phyloP scores from a whole-genome alignment of 2,113 vertebrate species.

The Silurus glanis region DNA sequence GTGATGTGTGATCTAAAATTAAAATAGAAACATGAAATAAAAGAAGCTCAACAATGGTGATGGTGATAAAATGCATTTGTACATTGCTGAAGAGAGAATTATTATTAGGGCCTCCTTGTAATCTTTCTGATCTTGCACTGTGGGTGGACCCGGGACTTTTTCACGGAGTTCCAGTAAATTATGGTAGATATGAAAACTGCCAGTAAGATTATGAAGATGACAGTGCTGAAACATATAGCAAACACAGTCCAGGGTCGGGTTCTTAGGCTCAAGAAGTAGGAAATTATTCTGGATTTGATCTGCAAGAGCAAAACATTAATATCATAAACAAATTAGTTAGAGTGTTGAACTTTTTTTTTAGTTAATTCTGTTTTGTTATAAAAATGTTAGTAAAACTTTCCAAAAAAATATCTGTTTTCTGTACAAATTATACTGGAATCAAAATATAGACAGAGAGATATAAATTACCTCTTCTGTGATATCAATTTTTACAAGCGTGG shows the following conservation, averaged over 20 bases:
- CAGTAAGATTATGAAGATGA: slow-evolving; percentile 79
- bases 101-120: slow-evolving; percentile 76
- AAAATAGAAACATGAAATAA: background rate
- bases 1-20: slow-evolving; percentile 49
- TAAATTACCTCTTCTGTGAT: slow-evolving; percentile 91
- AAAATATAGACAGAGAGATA: background rate
- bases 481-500: slow-evolving; percentile 90
- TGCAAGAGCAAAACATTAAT: slow-evolving; percentile 75
- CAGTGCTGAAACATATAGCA: slow-evolving; percentile 82
- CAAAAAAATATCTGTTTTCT: background rate
- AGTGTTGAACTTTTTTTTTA: background rate
- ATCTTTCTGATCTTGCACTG: slow-evolving; percentile 91
- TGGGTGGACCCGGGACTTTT: slow-evolving; percentile 82
- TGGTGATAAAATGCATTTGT: slow-evolving; percentile 38
- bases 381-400: background rate
- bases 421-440: background rate
- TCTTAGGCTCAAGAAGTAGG: slow-evolving; percentile 87
- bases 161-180: slow-evolving; percentile 86
- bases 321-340: slow-evolving; percentile 15
- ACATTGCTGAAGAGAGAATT: slow-evolving; percentile 60
- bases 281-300: slow-evolving; percentile 87
- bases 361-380: background rate
- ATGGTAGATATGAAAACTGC: slow-evolving; percentile 85
- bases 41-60: slow-evolving; percentile 33
- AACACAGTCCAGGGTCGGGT: slow-evolving; percentile 83